phyloP scores from a whole-genome alignment of 2,797 vertebrate species.

The Notolepis coatsorum region DNA sequence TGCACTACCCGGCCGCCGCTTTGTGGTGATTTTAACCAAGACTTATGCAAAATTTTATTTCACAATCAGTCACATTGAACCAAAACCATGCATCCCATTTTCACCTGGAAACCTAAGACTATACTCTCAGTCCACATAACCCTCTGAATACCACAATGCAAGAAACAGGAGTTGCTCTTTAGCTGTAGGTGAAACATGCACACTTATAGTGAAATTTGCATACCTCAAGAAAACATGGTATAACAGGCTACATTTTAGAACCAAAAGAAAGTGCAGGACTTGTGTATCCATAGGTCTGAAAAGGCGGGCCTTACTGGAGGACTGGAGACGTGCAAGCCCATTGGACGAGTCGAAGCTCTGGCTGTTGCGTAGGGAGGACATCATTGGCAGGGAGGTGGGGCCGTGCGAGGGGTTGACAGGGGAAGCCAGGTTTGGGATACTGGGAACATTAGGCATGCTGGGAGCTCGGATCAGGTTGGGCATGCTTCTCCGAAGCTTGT shows the following conservation, averaged over 20 bases:
- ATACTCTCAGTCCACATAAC: no score
- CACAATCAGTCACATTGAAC: no score
- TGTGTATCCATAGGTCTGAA: constrained; percentile 31
- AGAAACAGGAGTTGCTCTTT: background rate
- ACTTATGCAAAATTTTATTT: no score
- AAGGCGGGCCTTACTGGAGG: constrained; percentile 86
- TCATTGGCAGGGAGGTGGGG: constrained; percentile 79
- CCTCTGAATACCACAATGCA: no score
- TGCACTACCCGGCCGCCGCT: no score
- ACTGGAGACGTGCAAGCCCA: constrained; percentile 91
- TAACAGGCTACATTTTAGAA: background rate
- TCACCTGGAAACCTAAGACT: no score
- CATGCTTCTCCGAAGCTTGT: constrained; percentile 97
- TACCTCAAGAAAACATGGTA: background rate
- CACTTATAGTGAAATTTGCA: background rate
- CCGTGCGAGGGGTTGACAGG: constrained; percentile 77
- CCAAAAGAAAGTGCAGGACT: background rate
- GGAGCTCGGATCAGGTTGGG: constrained; percentile 94
- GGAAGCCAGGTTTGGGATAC: constrained; percentile 84
- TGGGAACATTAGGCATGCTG: constrained; percentile 94
- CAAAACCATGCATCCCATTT: no score
- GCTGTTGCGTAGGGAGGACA: constrained; percentile 90
- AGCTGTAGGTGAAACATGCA: background rate
- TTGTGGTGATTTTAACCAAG: no score
- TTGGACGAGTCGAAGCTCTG: constrained; percentile 97